A percentile compares a stretch with the other conserved stretches of the same genome.
Evolutionary conservation across 2,113 vertebrate genomes (phyloP).

Genomic region (Nyctereutes procyonoides): DNA sequence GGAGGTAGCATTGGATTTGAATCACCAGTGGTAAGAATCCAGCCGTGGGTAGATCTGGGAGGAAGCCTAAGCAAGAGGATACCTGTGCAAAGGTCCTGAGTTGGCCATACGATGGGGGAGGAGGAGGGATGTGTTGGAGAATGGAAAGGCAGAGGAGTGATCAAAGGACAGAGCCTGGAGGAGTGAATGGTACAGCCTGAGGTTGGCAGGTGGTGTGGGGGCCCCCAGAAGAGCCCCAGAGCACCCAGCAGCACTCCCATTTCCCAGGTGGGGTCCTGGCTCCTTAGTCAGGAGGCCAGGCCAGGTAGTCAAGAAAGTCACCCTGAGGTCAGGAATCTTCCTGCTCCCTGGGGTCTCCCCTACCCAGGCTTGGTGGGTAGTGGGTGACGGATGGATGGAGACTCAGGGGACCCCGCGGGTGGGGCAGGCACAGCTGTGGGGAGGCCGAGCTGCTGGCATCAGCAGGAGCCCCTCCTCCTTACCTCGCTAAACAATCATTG

Average conservation of each 20-base stretch:
- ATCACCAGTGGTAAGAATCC: rapidly evolving
- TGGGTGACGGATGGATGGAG: background rate
- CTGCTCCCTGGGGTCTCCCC: background rate
- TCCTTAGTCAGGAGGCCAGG: background rate
- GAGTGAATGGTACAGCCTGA: background rate
- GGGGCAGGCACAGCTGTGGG: constrained; percentile 76
- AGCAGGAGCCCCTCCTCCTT: constrained; percentile 74
- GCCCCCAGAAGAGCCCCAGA: background rate
- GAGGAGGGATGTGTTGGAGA: background rate
- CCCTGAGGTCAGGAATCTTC: rapidly evolving
- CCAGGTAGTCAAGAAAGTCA: background rate
- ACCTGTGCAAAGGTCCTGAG: background rate
- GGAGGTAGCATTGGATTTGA: background rate
- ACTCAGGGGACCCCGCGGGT: background rate
- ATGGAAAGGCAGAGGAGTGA: background rate
- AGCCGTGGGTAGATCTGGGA: background rate
- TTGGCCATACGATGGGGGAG: rapidly evolving
- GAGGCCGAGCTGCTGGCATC: constrained; percentile 59
- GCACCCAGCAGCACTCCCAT: background rate
- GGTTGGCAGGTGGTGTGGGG: background rate
- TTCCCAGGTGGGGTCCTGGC: background rate
- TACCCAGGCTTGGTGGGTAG: background rate
- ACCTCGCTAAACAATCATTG: constrained; percentile 82
- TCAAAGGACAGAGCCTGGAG: background rate
- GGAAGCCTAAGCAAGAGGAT: background rate